These are phyloP conservation scores for Nephrotoma flavescens DNA, from an alignment of 2,888 invertebrate genomes.

Conservation along the genomic window DNA sequence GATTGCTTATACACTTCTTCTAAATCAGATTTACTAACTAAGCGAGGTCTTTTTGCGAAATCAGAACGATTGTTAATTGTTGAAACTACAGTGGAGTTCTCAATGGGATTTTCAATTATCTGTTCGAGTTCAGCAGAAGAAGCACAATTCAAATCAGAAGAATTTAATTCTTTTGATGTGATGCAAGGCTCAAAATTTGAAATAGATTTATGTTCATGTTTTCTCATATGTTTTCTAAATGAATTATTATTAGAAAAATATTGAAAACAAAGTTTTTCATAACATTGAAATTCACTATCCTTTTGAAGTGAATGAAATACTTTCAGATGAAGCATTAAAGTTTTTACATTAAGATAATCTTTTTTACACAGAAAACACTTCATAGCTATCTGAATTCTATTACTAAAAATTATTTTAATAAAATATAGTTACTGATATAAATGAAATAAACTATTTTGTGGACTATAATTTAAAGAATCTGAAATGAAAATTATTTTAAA, in stretches of 20 bases:
- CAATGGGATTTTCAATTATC: neutral
- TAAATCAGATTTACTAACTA: constrained; percentile 1
- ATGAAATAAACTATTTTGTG: neutral
- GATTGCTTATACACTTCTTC: neutral
- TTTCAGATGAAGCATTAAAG: constrained; percentile 2
- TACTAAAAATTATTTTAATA: neutral
- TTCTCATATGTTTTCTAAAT: neutral
- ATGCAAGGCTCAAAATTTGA: neutral
- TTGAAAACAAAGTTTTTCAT: neutral
- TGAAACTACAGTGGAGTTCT: neutral
- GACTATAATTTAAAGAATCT: neutral
- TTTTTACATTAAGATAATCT: neutral
- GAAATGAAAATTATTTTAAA: neutral
- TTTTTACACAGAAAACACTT: neutral
- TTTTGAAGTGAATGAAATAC: neutral
- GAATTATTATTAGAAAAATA: neutral
- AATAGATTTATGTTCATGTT: neutral
- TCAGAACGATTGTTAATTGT: neutral
- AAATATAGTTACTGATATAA: neutral
- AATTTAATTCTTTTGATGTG: neutral
- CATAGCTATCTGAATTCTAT: neutral
- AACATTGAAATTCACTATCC: neutral
- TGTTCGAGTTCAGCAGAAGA: neutral
- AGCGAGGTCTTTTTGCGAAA: neutral
- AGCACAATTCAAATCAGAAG: neutral